Evolutionary conservation across 1,140 invertebrate genomes (phyloP).

Genomic region (Limonius californicus): DNA sequence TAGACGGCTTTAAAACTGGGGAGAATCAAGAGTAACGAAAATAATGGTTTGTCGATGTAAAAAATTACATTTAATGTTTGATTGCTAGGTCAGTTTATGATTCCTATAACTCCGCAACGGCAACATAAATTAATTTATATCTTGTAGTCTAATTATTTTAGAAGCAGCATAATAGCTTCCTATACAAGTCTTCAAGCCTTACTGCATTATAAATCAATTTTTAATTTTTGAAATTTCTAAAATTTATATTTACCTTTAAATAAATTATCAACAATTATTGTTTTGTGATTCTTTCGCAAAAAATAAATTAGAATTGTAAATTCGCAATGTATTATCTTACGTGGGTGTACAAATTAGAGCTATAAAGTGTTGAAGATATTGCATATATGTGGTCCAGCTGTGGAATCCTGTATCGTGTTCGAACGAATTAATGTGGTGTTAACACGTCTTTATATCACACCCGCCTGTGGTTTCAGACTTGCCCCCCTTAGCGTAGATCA

Average conservation of each 20-base stretch:
- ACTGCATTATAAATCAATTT: neutral
- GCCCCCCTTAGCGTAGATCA: neutral
- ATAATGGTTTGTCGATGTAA: too few species aligned
- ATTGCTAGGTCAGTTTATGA: too few species aligned
- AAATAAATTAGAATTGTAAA: neutral
- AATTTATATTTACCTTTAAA: neutral
- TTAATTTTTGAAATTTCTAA: neutral
- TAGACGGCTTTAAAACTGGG: too few species aligned
- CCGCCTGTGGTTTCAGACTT: neutral
- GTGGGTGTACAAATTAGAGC: slow-evolving; percentile 10
- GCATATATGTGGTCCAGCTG: slow-evolving; percentile 4
- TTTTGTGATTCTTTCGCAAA: neutral
- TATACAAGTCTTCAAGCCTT: too few species aligned
- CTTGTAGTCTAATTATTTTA: too few species aligned
- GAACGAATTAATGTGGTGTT: slow-evolving; percentile 7
- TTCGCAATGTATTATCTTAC: neutral
- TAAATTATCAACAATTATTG: neutral
- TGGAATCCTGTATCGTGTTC: slow-evolving; percentile 3
- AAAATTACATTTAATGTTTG: too few species aligned
- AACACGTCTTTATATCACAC: slow-evolving; percentile 18
- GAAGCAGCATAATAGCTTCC: too few species aligned
- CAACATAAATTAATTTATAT: too few species aligned
- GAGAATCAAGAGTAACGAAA: too few species aligned
- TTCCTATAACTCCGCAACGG: too few species aligned
- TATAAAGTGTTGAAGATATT: slow-evolving; percentile 2